These are phyloP conservation scores for Flexamia atlantica DNA, from an alignment of 2,888 invertebrate genomes.

Conservation along the genomic window DNA sequence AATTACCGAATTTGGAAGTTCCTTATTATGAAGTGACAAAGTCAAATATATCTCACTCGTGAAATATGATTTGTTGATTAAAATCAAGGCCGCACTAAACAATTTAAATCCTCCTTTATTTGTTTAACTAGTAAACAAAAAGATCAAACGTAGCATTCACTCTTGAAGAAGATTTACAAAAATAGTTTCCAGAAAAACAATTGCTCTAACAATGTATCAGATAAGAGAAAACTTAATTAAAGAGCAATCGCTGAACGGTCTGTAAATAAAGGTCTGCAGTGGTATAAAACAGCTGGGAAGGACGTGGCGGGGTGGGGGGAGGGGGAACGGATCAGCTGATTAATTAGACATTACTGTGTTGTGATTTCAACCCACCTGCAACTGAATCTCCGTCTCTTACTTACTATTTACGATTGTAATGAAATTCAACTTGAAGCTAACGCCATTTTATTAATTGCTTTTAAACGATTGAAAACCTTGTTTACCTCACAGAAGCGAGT, in stretches of 20 bases:
- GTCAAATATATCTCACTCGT: no score
- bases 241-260: constrained; percentile 30
- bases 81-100: no score
- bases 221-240: constrained; percentile 23
- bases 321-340: constrained; percentile 2
- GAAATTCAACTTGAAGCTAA: no score
- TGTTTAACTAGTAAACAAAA: no score
- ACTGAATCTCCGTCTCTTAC: neutral
- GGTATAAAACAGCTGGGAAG: constrained; percentile 8
- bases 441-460: no score
- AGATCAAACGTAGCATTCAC: no score
- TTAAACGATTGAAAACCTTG: neutral
- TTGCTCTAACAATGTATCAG: constrained; percentile 1
- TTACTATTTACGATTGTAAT: neutral
- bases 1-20: no score
- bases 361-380: constrained; percentile 12
- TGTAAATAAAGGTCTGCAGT: constrained; percentile 30
- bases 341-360: constrained; percentile 34
- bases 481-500: neutral
- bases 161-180: no score
- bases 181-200: neutral
- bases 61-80: no score
- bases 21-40: no score
- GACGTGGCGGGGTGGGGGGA: neutral
- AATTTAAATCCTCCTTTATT: no score